These are phyloP conservation scores for Trachelus tabidus DNA, from an alignment of 2,888 invertebrate genomes.

Conservation along the genomic window DNA sequence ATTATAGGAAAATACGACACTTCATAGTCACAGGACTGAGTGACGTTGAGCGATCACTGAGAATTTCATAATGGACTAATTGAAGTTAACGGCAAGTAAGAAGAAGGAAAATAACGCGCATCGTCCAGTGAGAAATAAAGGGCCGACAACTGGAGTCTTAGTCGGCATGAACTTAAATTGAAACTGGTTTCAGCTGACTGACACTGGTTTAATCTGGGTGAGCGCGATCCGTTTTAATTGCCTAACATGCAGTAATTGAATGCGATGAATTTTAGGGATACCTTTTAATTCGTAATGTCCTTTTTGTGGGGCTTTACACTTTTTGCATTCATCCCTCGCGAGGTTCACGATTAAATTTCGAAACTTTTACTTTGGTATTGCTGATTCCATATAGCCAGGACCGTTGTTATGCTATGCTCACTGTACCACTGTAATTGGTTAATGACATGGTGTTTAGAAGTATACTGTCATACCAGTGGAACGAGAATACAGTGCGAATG, in stretches of 20 bases:
- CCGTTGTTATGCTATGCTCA: neutral
- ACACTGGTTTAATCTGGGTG: constrained; percentile 46
- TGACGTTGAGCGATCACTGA: neutral
- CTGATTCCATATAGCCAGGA: neutral
- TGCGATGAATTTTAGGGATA: constrained; percentile 36
- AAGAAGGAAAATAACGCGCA: neutral
- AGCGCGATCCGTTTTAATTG: constrained; percentile 29
- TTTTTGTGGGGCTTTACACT: neutral
- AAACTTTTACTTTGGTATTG: neutral
- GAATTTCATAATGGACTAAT: constrained; percentile 43
- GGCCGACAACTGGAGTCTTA: constrained; percentile 14
- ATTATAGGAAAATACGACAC: neutral
- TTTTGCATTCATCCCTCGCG: neutral
- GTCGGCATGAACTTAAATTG: constrained; percentile 43
- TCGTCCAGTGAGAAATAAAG: constrained; percentile 20
- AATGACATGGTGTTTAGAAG: neutral
- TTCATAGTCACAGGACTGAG: neutral
- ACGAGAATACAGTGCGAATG: neutral
- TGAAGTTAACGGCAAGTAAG: constrained; percentile 24
- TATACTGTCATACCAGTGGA: neutral
- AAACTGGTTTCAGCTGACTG: constrained; percentile 59
- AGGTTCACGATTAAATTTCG: neutral
- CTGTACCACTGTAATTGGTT: neutral
- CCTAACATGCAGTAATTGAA: constrained; percentile 37
- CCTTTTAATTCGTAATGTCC: constrained; percentile 22